Evolutionary conservation across 64 coral and sea anemone species (phyloP).

Genomic region (Anthopleura sola): DNA sequence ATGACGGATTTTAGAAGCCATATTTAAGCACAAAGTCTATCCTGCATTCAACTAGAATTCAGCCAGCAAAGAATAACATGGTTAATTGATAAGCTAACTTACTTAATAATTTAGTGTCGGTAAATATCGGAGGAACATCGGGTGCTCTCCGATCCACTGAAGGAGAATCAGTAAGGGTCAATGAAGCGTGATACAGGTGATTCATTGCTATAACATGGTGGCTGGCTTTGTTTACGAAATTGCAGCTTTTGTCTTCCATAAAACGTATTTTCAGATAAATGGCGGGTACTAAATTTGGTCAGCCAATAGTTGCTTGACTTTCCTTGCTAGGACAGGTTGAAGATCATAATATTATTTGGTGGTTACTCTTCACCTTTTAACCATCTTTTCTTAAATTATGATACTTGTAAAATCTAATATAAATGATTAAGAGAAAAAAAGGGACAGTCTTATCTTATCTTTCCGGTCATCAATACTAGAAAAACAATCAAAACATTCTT

Average conservation of each 20-base stretch:
- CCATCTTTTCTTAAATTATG: background rate
- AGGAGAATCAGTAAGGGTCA: background rate
- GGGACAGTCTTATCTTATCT: too few relatives aligned
- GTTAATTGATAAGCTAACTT: background rate
- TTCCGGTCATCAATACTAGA: too few relatives aligned
- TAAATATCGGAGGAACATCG: background rate
- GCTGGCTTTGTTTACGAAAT: background rate
- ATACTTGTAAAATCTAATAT: too few relatives aligned
- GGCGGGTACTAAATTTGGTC: background rate
- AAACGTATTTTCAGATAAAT: background rate
- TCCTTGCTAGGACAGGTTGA: background rate
- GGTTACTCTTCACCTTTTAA: background rate
- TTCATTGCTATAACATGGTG: constrained; percentile 1
- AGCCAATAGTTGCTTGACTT: background rate
- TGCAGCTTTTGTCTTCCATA: background rate
- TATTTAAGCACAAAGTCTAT: background rate
- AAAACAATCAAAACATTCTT: too few relatives aligned
- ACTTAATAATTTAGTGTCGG: background rate
- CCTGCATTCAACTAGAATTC: background rate
- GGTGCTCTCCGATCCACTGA: background rate
- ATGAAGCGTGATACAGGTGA: background rate
- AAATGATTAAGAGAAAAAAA: too few relatives aligned
- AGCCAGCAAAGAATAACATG: constrained; percentile 6
- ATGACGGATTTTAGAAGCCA: background rate
- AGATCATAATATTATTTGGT: background rate